Base-by-base conservation (phyloP, 2,888 invertebrate species). In the Megalurothrips usitatus region DNA sequence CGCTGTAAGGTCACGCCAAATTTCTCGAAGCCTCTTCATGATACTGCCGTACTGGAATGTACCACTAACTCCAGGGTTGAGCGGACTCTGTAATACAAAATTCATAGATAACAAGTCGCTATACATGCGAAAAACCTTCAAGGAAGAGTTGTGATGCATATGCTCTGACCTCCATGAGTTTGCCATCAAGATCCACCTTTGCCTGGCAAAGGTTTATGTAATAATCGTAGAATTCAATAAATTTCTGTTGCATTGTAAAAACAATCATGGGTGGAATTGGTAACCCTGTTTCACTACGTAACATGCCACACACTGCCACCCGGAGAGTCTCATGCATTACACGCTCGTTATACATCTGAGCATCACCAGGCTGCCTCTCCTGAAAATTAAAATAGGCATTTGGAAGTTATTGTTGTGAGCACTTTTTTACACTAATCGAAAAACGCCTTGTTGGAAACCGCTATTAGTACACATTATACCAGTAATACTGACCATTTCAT, bases 221-320 rank as follows among this genome's bases (percentile, higher is more conserved):
- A 83, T 88, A 88, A 79, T 89, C 88, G 84, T 87, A 89, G 85
- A 88, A 89, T 82, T 89, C 88, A 9, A 87, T 86, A 84, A 89
- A 90, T 1, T 89, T 88, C 81, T 87, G 87, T 83, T 89, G 88
- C 88, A 90, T 89, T 11, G 90, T 88, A 82, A 89, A 88, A 79
- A 87, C 86, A 83, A 85, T 86, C 79, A 85, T 83, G 12, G 82
- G 81, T 78, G 81, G 82, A 58, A 86, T 81, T n/a, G 81, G 75
- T 49, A 84, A 84, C 43, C 86, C 85, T 82, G 34, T 43, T 43
- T 43, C 34, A 43, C 86, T 85, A 81, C 89, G 89, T 79, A 90
- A 84, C 89, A 89, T 89, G 81, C 89, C 89, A 86, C 89, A 88
- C 10, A 90, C 90, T 52, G 90, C 89, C 19, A 90, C 89, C 78